phyloP scores from a whole-genome alignment of 2,113 vertebrate genomes.

The Clarias macrocephalus region DNA sequence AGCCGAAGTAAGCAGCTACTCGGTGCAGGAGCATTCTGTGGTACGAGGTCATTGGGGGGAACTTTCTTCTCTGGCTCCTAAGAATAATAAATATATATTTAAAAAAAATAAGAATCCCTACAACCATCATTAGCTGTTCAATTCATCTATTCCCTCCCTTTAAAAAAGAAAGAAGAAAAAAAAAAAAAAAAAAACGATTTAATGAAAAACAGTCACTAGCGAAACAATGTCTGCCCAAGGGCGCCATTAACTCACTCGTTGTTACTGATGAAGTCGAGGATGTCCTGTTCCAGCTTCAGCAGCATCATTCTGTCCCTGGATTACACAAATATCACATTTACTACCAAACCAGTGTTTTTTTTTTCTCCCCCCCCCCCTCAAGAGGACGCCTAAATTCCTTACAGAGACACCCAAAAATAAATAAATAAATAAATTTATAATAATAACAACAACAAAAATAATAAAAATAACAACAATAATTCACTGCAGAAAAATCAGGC shows the following conservation, averaged over 20 bases:
- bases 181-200: background rate
- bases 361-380: too few relatives aligned
- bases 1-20: slow-evolving; percentile 96
- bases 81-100: background rate
- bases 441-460: too few relatives aligned
- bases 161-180: background rate
- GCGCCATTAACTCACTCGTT: slow-evolving; percentile 85
- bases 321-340: background rate
- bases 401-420: background rate
- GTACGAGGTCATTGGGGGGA: slow-evolving; percentile 98
- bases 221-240: background rate
- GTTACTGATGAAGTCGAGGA: slow-evolving; percentile 99
- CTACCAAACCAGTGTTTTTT: background rate
- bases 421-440: background rate
- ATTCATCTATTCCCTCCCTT: slow-evolving; percentile 22
- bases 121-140: slow-evolving; percentile 24
- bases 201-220: slow-evolving; percentile 12
- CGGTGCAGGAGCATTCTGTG: slow-evolving; percentile 97
- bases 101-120: background rate
- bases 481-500: too few relatives aligned
- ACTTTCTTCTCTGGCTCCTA: slow-evolving; percentile 94
- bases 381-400: background rate
- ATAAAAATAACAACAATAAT: background rate
- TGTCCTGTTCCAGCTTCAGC: slow-evolving; percentile 98
- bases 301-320: slow-evolving; percentile 98